Base-by-base conservation (phyloP, 2,113 vertebrate species). In the Scomber japonicus region DNA sequence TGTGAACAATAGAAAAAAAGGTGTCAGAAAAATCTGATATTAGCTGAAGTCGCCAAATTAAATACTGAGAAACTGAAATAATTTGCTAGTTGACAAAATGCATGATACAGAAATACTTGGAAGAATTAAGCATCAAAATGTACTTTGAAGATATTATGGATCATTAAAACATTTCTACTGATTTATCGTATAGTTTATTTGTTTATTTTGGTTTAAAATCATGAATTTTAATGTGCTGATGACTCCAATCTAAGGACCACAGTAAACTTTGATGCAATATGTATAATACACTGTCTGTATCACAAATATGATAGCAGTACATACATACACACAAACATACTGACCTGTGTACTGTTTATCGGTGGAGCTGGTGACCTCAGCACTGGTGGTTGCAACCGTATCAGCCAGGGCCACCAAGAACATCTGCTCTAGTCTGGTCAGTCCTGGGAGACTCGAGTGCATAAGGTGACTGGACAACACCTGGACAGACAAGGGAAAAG, bases 351-450 rank as follows among this genome's bases (percentile, higher is more conserved):
- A 98, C 93, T 96, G 94, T 72, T 98, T 96, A 88, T 97, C 96
- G 75, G 95, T 94, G 91, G 96, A 96, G 91, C 94, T 96, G 77
- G 96, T 94, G 59, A 99, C 96, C 84, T 99, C 98, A 8, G 97
- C 97, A 86, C 97, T 98, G 61, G 98, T 99, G 0, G 94, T 99
- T 64, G 98, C 98, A 69, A 99, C 98, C 0, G 98, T 99, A 86
- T 99, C 98, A 15, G 98, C 98, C 86, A 99, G 94, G 48, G 97
- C 98, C 70, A 99, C 97, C 59, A 99, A 94, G 90, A 99, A 99
- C 98, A 99, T 99, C 92, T 99, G 98, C 93, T 99, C 98, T 12
- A 99, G 93, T 72, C 97, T 96, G 27, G 98, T 99, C 76, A 99
- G 96, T 66, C 98, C 98, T 10, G 98, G 98, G 11, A 99, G 94